Conservation (phyloP, 2,113 vertebrate species). For the Pterophyllum scalare region DNA sequence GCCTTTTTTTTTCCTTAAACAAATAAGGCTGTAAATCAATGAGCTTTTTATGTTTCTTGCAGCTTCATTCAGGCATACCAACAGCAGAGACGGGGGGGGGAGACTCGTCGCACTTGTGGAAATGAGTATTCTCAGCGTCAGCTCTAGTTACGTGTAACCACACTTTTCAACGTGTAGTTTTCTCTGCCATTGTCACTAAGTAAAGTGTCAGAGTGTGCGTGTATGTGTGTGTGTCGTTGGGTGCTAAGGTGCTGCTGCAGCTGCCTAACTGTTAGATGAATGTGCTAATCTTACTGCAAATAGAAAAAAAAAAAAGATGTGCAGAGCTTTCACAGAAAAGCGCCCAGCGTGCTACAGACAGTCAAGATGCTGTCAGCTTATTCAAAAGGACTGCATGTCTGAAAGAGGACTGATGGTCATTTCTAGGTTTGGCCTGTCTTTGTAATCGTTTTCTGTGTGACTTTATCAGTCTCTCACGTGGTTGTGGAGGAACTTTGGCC, state of each 20-base stretch:
- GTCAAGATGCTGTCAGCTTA: background rate
- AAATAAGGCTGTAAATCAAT: background rate
- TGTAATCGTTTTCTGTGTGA: background rate
- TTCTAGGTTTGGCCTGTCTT: background rate
- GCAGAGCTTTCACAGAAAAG: background rate
- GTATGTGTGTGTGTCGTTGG: background rate
- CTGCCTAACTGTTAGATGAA: background rate
- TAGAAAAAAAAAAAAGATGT: background rate
- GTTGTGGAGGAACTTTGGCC: too few species aligned
- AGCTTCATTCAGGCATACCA: background rate
- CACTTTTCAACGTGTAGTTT: background rate
- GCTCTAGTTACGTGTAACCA: background rate
- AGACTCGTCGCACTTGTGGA: background rate
- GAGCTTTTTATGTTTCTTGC: background rate
- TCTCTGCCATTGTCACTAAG: background rate
- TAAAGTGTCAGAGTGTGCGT: background rate
- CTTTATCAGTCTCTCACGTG: background rate
- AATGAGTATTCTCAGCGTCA: conserved; percentile 1
- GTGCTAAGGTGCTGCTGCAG: conserved; percentile 2
- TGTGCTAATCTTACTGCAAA: background rate
- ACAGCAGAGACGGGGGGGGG: background rate
- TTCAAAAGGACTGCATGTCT: background rate
- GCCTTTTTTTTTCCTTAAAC: background rate
- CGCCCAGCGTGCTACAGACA: background rate
- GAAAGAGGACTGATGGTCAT: background rate